Evolutionary conservation across 2,797 vertebrate genomes (phyloP).

Genomic region (Liasis olivaceus): DNA sequence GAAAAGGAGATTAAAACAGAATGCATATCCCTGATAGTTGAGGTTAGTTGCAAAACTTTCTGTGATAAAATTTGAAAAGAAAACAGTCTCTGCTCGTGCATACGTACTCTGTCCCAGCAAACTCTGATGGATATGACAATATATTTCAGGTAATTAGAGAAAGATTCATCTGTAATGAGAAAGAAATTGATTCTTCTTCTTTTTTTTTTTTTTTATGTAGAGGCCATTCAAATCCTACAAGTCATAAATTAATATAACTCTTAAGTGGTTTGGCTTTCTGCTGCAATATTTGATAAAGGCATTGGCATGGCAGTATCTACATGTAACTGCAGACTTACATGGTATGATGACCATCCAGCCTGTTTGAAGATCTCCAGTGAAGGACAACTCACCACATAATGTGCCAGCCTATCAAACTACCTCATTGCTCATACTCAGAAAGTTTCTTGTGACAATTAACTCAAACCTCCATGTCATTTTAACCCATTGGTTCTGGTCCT

Average conservation of each 20-base stretch:
- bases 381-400: too few relatives aligned
- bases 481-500: not conserved
- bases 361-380: not conserved
- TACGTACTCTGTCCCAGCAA: not conserved
- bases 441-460: not conserved
- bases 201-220: not conserved
- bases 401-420: not conserved
- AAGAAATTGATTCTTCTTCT: not conserved
- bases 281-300: not conserved
- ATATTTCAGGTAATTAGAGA: not conserved
- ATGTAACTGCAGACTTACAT: not conserved
- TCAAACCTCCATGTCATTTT: not conserved
- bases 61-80: not conserved
- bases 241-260: not conserved
- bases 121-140: not conserved
- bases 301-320: not conserved
- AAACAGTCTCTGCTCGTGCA: not conserved
- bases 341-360: not conserved
- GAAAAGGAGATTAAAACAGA: conserved; percentile 10
- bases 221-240: not conserved
- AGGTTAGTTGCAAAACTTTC: not conserved
- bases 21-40: not conserved
- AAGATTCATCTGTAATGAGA: not conserved
- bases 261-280: not conserved
- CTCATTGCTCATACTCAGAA: not conserved